Base-by-base conservation (phyloP, 2,113 vertebrate genomes). In the Festucalex cinctus region DNA sequence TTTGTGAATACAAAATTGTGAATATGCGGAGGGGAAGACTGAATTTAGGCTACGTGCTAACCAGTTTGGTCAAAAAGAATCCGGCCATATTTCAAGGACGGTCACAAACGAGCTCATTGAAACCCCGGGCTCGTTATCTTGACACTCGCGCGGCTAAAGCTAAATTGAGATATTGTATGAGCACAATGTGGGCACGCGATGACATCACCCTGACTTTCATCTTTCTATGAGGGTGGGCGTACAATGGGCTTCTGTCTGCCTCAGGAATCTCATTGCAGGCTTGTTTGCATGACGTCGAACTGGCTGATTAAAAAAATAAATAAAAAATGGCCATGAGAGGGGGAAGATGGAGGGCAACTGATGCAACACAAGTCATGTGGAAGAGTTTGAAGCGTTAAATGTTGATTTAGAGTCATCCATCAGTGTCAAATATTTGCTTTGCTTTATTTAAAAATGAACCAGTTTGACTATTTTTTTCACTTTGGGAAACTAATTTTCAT, bases 161-260 rank as follows among this genome's bases (percentile, higher is more conserved):
- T 70, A 58, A 73, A 83, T 77, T 28, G 63, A 32, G 10, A 5
- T 61, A 68, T 71, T 73, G 72, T 68, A 65, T 19, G 46, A 57
- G 37, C 39, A 75, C 71, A 75, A 62, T 76, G 70, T 24, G 49
- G 63, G 57, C 46, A 58, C 0, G 9, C 58, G 8, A 49, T 86
- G 86, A 87, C 82, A 85, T 86, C 80, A 83, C 37, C 39, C 57
- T 43, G 35, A 16, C 70, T 71, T 76, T 75, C 65, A 76, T 71
- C 77, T 72, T 24, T 53, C 56, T 63, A 74, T 75, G 68, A 57
- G 14, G 58, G 67, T 61, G 36, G 65, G 51, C 56, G 59, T 7
- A 89, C 86, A 86, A 84, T 63, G 32, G 78, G 56, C 56, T 2
- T 49, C 77, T 76, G 71, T 71, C 59, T 49, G 60, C 2, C 82